Base-by-base conservation (phyloP, 2,113 vertebrate genomes). In the Notarius lentiginosus region DNA sequence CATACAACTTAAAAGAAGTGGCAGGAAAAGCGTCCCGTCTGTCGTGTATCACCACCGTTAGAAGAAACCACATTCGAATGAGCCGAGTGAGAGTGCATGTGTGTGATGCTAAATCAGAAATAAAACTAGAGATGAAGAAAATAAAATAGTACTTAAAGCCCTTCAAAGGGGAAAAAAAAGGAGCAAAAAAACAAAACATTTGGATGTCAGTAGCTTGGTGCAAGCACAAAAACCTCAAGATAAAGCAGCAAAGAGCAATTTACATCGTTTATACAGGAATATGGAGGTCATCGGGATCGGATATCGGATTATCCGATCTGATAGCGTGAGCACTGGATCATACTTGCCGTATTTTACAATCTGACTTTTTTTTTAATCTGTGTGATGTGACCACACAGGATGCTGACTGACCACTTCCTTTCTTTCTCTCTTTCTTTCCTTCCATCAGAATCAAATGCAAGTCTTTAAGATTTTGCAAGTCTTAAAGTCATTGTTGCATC, bases 141-240 rank as follows among this genome's bases (percentile, higher is more conserved):
- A 75, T 84, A 81, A 82, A 75, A 79, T 51, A 58, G 2, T 60
- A 84, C 41, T 77, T 87, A 88, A 89, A 90, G 77, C 82, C 58
- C 84, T 87, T 65, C 11, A 47, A 79, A 55, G 18, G 17, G 75
- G 10, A 2, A 1, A 1, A 1, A 15, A 11, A 55, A n/a, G n/a
- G n/a, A n/a, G n/a, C n/a, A n/a, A 34, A 34, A n/a, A 27, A 18
- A 73, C 10, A 68, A 27, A 4, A 22, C 1, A 18, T 49, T n/a
- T 79, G 49, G 76, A 84, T 84, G 10, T 34, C 55, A 84, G 55
- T 68, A 84, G 76, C 58, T 49, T 60, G 27, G 60, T n/a, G 66
- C n/a, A 77, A 61, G 27, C 63, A 83, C 49, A 30, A 80, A 77
- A 72, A 79, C 20, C 11, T 12, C 11, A 56, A 56, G 14, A 11